Evolutionary conservation across 2,888 invertebrate genomes (phyloP).

Genomic region (Anaspis maculata): DNA sequence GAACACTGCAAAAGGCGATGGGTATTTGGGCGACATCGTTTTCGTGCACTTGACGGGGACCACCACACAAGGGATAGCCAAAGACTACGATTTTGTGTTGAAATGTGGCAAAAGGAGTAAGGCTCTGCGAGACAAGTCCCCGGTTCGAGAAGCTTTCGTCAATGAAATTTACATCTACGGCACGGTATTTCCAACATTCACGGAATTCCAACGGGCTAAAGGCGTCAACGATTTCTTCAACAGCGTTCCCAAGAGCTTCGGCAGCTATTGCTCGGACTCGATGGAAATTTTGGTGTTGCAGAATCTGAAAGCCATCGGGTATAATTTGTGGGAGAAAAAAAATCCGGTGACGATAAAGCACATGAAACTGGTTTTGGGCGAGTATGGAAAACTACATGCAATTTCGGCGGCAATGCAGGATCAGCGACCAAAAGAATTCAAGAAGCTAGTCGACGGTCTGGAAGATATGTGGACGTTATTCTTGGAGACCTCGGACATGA

Average conservation of each 20-base stretch:
- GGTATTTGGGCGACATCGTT: slow-evolving; percentile 22
- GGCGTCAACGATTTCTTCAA: neutral
- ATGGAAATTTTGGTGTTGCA: slow-evolving; percentile 21
- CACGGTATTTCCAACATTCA: slow-evolving; percentile 8
- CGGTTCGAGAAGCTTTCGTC: slow-evolving; percentile 15
- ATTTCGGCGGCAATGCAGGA: slow-evolving; percentile 4
- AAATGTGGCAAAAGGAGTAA: slow-evolving; percentile 8
- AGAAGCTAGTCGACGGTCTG: slow-evolving; percentile 10
- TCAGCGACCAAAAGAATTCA: slow-evolving; percentile 10
- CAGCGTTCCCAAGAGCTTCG: slow-evolving; percentile 5
- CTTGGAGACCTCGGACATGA: slow-evolving; percentile 4
- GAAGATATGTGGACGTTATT: slow-evolving; percentile 8
- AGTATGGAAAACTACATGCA: slow-evolving; percentile 16
- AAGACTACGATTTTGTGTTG: slow-evolving; percentile 10
- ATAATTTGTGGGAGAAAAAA: slow-evolving; percentile 16
- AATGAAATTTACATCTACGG: slow-evolving; percentile 20
- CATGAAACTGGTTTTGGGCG: slow-evolving; percentile 1
- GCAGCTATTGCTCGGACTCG: slow-evolving; percentile 3
- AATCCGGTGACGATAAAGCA: neutral
- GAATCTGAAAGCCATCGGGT: slow-evolving; percentile 19
- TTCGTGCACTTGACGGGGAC: slow-evolving; percentile 14
- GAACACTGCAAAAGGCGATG: slow-evolving; percentile 20
- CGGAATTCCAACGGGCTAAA: slow-evolving; percentile 3
- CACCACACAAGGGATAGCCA: slow-evolving; percentile 3
- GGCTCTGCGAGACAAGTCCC: slow-evolving; percentile 9